Evolutionary conservation across 2,888 invertebrate genomes (phyloP).

Genomic region (Choristoneura rosaceana): DNA sequence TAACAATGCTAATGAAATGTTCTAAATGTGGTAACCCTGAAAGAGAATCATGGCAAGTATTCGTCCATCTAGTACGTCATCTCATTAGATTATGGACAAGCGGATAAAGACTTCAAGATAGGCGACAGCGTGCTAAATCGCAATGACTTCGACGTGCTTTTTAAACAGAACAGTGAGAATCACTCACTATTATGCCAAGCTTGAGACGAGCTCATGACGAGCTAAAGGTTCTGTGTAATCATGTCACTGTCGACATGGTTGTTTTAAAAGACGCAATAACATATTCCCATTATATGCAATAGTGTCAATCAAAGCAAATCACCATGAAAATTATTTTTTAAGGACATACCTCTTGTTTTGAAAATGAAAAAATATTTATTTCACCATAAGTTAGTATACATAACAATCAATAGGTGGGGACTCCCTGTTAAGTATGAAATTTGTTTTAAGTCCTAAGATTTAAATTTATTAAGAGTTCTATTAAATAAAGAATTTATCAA

Average conservation of each 20-base stretch:
- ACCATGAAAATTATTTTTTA: not conserved
- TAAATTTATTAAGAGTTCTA: too few relatives aligned
- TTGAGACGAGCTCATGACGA: constrained; percentile 44
- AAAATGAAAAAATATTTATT: too few relatives aligned
- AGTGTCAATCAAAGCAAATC: constrained; percentile 2
- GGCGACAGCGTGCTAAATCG: constrained; percentile 39
- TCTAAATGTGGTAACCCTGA: not conserved
- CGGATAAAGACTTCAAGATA: constrained; percentile 13
- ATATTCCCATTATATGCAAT: constrained; percentile 2
- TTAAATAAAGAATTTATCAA: too few relatives aligned
- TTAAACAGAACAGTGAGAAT: constrained; percentile 21
- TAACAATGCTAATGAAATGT: too few relatives aligned
- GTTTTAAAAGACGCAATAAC: not conserved
- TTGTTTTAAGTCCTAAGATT: too few relatives aligned
- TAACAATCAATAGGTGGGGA: too few relatives aligned
- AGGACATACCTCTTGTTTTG: too few relatives aligned
- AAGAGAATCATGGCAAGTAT: not conserved
- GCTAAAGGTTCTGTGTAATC: constrained; percentile 45
- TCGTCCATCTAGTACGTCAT: constrained; percentile 24
- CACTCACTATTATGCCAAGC: constrained; percentile 37
- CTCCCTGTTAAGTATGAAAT: too few relatives aligned
- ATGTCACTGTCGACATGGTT: constrained; percentile 30
- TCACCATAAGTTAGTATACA: too few relatives aligned
- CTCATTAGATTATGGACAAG: constrained; percentile 33
- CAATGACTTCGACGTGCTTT: constrained; percentile 37